These are phyloP conservation scores for Psittacula echo DNA, from an alignment of 2,797 vertebrate species.

Conservation along the genomic window DNA sequence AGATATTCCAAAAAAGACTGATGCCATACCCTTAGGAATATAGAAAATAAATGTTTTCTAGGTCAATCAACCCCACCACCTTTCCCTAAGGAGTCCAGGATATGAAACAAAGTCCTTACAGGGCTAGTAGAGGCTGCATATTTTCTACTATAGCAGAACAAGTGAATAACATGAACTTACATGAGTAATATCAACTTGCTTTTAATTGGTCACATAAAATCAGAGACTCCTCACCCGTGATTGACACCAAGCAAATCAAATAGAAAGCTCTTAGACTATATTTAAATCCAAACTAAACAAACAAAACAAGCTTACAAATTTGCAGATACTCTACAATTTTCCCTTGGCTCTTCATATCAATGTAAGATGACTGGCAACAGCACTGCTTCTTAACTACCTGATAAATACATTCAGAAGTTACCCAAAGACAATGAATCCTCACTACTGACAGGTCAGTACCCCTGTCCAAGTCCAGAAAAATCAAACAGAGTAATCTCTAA, in stretches of 20 bases:
- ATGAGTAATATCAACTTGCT: not conserved
- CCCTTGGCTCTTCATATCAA: not conserved
- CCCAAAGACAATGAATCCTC: not conserved
- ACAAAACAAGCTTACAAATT: not conserved
- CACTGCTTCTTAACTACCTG: not conserved
- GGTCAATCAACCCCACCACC: not conserved
- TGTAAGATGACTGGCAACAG: not conserved
- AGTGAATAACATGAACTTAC: not conserved
- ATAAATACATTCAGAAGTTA: not conserved
- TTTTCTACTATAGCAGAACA: not conserved
- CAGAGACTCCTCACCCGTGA: not conserved
- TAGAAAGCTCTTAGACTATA: not conserved
- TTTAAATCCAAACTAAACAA: not conserved
- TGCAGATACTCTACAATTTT: not conserved
- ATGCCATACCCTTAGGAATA: not conserved
- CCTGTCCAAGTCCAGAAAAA: not conserved
- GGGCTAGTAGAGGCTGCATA: not conserved
- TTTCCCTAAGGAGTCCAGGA: not conserved
- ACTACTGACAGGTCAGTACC: not conserved
- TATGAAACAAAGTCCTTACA: not conserved
- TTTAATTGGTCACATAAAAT: not conserved
- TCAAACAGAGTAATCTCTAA: not conserved
- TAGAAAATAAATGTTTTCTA: not conserved
- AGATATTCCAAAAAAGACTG: not conserved
- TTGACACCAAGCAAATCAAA: not conserved